Base-by-base conservation (phyloP, 2,797 vertebrate species). In the Poeciliopsis infans region DNA sequence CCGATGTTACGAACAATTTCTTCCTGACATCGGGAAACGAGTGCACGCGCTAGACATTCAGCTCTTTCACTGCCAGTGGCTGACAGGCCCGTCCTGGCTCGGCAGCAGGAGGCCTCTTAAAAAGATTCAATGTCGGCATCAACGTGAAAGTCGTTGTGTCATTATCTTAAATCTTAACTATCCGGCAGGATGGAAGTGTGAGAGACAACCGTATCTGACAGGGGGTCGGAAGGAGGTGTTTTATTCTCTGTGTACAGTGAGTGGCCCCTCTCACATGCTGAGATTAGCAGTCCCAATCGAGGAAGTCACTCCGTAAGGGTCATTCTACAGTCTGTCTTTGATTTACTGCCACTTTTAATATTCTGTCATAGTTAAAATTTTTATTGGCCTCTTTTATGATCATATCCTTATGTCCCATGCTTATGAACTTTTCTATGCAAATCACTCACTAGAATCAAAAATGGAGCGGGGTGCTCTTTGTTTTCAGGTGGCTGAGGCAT, bases 351-450 rank as follows among this genome's bases (percentile, higher is more conserved):
- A 92, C 93, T 93, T 95, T 95, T 96, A 96, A 96, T 95, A 96
- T 96, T 96, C 95, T 95, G 94, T 96, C 95, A 95, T 93, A 95
- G 94, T 95, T 94, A 94, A 91, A 93, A 78, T 81, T 93, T 96
- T 95, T 96, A 96, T 92, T 88, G 90, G 92, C 75, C 51, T 70
- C 94, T 91, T 96, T 96, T 95, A 96, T 82, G 90, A 89, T 90
- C 94, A 83, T 89, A 94, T 95, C 95, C 95, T 95, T 96, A 95
- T 96, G 95, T 95, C 93, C 94, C 82, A 66, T 89, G 94, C 94
- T 95, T 95, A 95, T 96, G 95, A 96, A 96, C 95, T 95, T 96
- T 95, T 93, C 93, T 94, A 96, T 96, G 95, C 95, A 96, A 96
- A 96, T 96, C 93, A 92, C 91, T 95, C 91, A 93, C 88, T 87